Evolutionary conservation across 2,888 invertebrate species (phyloP).

Genomic region (Lithodes maja): DNA sequence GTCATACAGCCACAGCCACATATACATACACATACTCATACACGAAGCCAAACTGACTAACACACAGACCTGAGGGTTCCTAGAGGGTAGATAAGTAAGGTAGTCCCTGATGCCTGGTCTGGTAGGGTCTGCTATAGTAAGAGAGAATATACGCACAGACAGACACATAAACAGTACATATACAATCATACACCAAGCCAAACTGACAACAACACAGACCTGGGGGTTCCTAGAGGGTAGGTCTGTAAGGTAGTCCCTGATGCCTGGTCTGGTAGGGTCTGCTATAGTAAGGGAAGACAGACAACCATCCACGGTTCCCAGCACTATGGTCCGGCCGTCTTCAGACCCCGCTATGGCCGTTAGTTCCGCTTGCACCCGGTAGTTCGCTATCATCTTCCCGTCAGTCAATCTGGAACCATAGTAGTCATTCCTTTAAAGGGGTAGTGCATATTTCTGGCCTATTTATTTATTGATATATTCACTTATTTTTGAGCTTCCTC

Average conservation of each 20-base stretch:
- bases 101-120: constrained; percentile 81
- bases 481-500: too few species aligned
- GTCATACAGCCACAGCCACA: constrained; percentile 73
- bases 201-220: constrained; percentile 20
- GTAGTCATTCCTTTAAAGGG: not conserved
- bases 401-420: constrained; percentile 82
- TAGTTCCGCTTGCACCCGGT: constrained; percentile 90
- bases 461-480: too few species aligned
- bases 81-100: constrained; percentile 81
- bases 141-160: constrained; percentile 82
- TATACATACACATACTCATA: too few species aligned
- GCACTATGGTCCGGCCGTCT: constrained; percentile 83
- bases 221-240: constrained; percentile 82
- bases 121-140: constrained; percentile 85
- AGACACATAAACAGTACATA: too few species aligned
- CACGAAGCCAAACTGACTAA: too few species aligned
- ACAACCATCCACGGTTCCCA: constrained; percentile 90
- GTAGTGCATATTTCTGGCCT: too few species aligned
- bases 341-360: constrained; percentile 87
- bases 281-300: constrained; percentile 90
- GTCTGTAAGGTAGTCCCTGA: constrained; percentile 80
- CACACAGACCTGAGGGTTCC: constrained; percentile 76
- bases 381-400: constrained; percentile 94
- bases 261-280: constrained; percentile 82
- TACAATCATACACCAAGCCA: too few species aligned